phyloP scores from a whole-genome alignment of 2,888 invertebrate species.

The Temnothorax rugatulus region DNA sequence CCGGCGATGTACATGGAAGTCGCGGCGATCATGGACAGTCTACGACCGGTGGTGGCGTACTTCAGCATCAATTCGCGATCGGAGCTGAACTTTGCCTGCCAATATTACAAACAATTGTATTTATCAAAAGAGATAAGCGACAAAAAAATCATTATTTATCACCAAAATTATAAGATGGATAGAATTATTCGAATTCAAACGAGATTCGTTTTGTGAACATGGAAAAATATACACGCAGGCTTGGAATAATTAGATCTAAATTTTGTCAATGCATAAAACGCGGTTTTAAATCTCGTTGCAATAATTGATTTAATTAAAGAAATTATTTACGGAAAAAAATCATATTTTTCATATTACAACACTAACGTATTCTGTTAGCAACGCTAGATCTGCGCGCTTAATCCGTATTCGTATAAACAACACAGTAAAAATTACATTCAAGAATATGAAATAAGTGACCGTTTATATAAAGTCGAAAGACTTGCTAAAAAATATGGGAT shows the following conservation, averaged over 20 bases:
- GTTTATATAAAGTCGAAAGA: not conserved
- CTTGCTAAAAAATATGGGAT: not conserved
- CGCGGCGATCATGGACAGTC: slow-evolving; percentile 65
- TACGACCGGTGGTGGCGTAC: slow-evolving; percentile 73
- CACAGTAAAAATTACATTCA: not conserved
- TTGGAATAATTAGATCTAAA: not conserved
- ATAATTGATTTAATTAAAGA: not conserved
- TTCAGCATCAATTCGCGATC: slow-evolving; percentile 74
- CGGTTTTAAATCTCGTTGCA: not conserved
- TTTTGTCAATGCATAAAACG: not conserved
- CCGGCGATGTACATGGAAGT: slow-evolving; percentile 69
- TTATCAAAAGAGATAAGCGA: not conserved
- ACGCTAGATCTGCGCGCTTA: not conserved
- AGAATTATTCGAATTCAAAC: not conserved
- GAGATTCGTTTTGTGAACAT: not conserved
- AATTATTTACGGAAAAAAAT: not conserved
- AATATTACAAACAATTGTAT: slow-evolving; percentile 55
- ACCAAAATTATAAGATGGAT: slow-evolving; percentile 2
- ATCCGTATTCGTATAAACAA: not conserved
- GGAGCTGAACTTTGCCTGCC: slow-evolving; percentile 53
- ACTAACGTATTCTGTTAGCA: not conserved
- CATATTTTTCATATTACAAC: not conserved
- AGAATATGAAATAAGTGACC: not conserved
- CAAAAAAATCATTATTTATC: slow-evolving; percentile 8
- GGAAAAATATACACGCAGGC: not conserved